These are phyloP conservation scores for Scotopteryx bipunctaria DNA, from an alignment of 2,888 invertebrate species.

Conservation along the genomic window DNA sequence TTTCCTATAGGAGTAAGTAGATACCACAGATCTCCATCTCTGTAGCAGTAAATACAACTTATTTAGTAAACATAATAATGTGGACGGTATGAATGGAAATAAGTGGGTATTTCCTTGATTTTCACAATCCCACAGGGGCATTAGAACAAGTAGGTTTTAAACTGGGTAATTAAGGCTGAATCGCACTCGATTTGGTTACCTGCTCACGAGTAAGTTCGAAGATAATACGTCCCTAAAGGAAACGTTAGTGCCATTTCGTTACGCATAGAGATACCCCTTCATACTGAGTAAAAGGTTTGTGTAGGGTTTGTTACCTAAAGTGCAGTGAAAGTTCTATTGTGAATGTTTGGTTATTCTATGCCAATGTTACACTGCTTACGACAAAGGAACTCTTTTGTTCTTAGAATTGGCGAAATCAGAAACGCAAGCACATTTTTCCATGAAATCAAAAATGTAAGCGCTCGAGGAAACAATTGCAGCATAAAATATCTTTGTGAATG, in stretches of 20 bases:
- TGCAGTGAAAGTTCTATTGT: not conserved
- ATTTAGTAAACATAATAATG: no score
- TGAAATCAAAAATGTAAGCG: slow-evolving; percentile 28
- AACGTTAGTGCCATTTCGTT: slow-evolving; percentile 46
- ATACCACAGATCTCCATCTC: no score
- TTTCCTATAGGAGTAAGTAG: no score
- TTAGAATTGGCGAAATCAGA: not conserved
- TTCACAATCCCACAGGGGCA: slow-evolving; percentile 16
- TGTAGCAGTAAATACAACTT: no score
- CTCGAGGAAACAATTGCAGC: slow-evolving; percentile 33
- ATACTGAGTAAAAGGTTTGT: slow-evolving; percentile 30
- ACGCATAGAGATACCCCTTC: slow-evolving; percentile 53
- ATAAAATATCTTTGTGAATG: slow-evolving; percentile 62
- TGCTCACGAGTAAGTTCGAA: slow-evolving; percentile 46
- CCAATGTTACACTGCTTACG: not conserved
- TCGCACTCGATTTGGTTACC: slow-evolving; percentile 42
- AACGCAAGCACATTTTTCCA: slow-evolving; percentile 8
- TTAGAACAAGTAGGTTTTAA: slow-evolving; percentile 20
- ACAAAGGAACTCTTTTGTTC: not conserved
- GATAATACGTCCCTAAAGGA: slow-evolving; percentile 52
- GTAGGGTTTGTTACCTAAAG: not conserved
- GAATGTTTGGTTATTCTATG: not conserved
- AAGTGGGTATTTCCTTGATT: slow-evolving; percentile 8
- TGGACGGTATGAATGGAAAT: not conserved
- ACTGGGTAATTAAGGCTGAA: slow-evolving; percentile 25